Conservation (phyloP, 2,113 vertebrate genomes). For the Spheniscus mendiculus region DNA sequence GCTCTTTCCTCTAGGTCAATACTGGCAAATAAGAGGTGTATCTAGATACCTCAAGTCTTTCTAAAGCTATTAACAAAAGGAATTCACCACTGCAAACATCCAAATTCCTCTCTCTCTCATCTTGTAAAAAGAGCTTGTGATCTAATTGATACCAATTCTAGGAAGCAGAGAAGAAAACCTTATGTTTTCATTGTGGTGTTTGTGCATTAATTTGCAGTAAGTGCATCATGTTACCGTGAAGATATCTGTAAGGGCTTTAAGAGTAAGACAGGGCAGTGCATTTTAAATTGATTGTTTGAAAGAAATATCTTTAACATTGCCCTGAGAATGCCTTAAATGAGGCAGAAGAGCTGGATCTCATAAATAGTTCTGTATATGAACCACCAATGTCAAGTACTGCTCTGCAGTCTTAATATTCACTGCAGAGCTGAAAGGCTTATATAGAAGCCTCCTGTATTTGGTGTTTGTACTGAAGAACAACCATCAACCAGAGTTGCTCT, state of each 20-base stretch:
- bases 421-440: background rate
- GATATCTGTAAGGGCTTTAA: background rate
- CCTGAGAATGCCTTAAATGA: background rate
- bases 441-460: background rate
- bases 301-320: background rate
- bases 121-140: background rate
- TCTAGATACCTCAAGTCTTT: background rate
- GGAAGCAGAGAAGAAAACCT: background rate
- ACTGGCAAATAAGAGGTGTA: background rate
- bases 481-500: background rate
- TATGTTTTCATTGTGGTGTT: background rate
- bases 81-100: background rate
- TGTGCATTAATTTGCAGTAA: background rate
- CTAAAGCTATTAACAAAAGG: background rate
- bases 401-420: background rate
- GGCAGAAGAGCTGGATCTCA: background rate
- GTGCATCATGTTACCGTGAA: background rate
- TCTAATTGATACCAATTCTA: background rate
- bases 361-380: background rate
- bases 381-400: background rate
- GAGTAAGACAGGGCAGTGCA: background rate
- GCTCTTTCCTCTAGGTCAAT: background rate
- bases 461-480: background rate
- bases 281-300: background rate
- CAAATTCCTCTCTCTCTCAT: background rate